A percentile compares a stretch with the other conserved stretches of the same genome.
Conservation (phyloP, 2,797 vertebrate species). For the Novumbra hubbsi region DNA sequence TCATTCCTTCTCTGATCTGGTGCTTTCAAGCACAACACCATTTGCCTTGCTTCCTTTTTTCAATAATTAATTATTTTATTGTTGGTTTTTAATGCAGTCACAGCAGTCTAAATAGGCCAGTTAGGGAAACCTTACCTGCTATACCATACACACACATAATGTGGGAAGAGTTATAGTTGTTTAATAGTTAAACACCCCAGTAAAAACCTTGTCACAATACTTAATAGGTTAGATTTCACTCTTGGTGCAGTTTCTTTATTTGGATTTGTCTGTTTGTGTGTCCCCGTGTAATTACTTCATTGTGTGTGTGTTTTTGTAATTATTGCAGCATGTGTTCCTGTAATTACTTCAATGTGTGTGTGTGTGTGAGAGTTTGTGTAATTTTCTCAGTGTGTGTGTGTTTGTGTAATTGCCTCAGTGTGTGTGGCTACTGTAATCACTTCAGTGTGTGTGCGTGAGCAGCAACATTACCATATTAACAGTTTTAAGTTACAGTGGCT, state of each 20-base stretch:
- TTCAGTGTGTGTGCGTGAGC: no score
- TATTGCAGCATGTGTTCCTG: no score
- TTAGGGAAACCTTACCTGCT: conserved; percentile 16
- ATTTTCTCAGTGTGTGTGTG: not conserved
- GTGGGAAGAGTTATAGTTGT: conserved; percentile 19
- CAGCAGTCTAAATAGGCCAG: conserved; percentile 37
- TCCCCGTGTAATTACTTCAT: conserved; percentile 8
- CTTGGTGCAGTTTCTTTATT: not conserved
- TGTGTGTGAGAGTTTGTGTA: conserved; percentile 1
- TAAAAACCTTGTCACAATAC: not conserved
- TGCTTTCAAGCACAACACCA: not conserved
- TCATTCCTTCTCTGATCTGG: conserved; percentile 31
- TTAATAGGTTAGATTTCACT: not conserved
- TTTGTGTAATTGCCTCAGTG: conserved; percentile 21
- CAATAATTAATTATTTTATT: conserved; percentile 33
- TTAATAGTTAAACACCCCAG: not conserved
- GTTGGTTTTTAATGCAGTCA: conserved; percentile 40
- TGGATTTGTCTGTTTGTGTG: conserved; percentile 11
- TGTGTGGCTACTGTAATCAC: conserved; percentile 1
- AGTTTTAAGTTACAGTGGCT: no score
- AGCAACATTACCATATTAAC: no score
- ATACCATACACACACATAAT: not conserved
- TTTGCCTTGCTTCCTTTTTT: conserved; percentile 27
- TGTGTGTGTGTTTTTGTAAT: conserved; percentile 12
- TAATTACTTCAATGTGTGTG: no score